Base-by-base conservation (phyloP, 1,140 invertebrate species). In the Apis laboriosa region DNA sequence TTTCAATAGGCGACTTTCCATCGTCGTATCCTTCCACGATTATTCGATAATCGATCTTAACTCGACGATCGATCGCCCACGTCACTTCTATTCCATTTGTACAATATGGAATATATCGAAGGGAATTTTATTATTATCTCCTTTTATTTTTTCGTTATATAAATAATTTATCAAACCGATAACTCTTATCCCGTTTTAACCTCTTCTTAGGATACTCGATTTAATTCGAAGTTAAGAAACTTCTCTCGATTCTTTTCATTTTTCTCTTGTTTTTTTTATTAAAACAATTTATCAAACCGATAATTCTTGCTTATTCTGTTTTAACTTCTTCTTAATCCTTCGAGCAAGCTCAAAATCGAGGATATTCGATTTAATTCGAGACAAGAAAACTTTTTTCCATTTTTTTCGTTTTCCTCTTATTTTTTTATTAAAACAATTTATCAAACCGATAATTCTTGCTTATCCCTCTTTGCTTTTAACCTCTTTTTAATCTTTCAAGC, bases 1-100 rank as follows among this genome's bases (percentile, higher is more conserved):
- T 72, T 56, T 72, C 53, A 72, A 72, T 72, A 15, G 24, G 5
- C 19, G 66, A 49, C 21, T 72, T 72, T 72, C 53, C n/a, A 34
- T 19, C 24, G n/a, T 19, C 8, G 4, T 13, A 28, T 28, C 63
- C 15, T 15, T 17, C 28, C 15, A 28, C 24, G 61, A 13, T 70
- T n/a, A 9, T 2, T 12, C 2, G 70, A 56, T 72, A 55, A 56
- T 34, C 70, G 21, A 72, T 70, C 68, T 70, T 53, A 49, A 68
- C 24, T 53, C 9, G 49, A 53, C 43, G 12, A 55, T 71, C 68
- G 7, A 71, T 34, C 64, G 63, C 63, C 63, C 63, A 66, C 63
- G 8, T 9, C 9, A 43, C 0, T n/a, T 60, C 8, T 60, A 7
- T 13, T 53, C 1, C 13, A 53, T 53, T 13, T 1, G 24, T 24